Evolutionary conservation across 2,113 vertebrate genomes (phyloP), one percentile per base, ranked within the genome.

Genomic region (Turdus rufiventris): DNA sequence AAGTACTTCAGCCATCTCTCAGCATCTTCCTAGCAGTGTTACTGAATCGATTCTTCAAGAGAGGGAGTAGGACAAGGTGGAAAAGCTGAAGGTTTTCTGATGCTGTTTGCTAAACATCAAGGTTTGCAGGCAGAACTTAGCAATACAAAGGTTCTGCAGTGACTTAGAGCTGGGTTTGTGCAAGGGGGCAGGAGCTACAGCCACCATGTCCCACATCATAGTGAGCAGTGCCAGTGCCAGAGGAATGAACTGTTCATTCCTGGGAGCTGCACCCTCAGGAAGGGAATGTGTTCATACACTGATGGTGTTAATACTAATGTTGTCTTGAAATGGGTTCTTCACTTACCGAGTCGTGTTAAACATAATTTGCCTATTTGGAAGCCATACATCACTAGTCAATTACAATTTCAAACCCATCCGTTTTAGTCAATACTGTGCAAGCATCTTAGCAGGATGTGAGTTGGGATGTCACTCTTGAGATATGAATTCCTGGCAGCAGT

Each of bases 151-250:
- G 21, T 40, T 77, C 51, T 2, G 5, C 68, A 42, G 40, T 48
- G 50, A 36, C n/a, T 23, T 2, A 10, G 56, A 61, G 67, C 36
- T 51, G 3, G 13, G 19, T 42, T 66, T 18, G 2, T 31, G 33
- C 17, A 24, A 12, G 29, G n/a, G 43, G 29, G 36, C 61, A 60
- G 50, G 61, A 82, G 57, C 57, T 89, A 47, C 31, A 33, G 25
- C 25, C 10, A 36, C 33, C 7, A 0, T 18, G 14, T 56, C 51
- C 60, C 47, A 5, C 3, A 1, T 19, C n/a, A 12, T 1, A 2
- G 1, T 11, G 65, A 29, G 53, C 77, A 5, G 40, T 11, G 61
- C 9, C 63, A 4, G 15, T 63, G 48, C 72, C 72, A 23, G 60
- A 66, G 68, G 31, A 66, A 5, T 43, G 56, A 2, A 2, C 28